phyloP scores from a whole-genome alignment of 2,797 vertebrate genomes.

The Neosilurus mollespiculum region DNA sequence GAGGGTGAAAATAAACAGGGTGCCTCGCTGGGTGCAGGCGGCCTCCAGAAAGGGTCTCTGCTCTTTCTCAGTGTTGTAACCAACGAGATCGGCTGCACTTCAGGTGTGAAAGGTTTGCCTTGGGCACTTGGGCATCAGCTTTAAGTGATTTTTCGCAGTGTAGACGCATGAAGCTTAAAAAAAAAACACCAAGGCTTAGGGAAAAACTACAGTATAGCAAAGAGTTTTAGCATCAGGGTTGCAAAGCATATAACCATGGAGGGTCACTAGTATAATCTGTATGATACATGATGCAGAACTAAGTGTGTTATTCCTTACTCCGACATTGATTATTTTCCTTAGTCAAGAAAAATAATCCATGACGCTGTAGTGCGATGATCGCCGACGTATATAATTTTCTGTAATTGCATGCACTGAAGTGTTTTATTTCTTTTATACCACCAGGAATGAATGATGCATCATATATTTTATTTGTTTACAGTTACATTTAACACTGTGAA shows the following conservation, averaged over 20 bases:
- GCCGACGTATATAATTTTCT: not conserved
- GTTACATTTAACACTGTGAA: no score
- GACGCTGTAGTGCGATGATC: not conserved
- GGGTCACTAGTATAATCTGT: not conserved
- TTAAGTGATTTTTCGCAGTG: slow-evolving; percentile 7
- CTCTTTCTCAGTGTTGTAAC: slow-evolving; percentile 78
- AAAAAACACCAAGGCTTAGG: not conserved
- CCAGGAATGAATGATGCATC: not conserved
- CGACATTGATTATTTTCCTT: not conserved
- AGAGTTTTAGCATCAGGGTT: no score
- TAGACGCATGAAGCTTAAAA: not conserved
- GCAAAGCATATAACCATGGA: not conserved
- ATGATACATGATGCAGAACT: slow-evolving; percentile 1
- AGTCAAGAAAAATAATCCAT: not conserved
- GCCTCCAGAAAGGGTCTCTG: slow-evolving; percentile 83
- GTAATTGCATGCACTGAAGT: not conserved
- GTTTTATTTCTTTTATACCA: not conserved
- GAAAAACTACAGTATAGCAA: not conserved
- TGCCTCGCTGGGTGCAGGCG: slow-evolving; percentile 87
- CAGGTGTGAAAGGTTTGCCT: slow-evolving; percentile 86
- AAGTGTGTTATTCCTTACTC: not conserved
- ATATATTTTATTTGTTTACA: not conserved
- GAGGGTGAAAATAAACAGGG: slow-evolving; percentile 98
- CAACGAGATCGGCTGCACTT: slow-evolving; percentile 65
- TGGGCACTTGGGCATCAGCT: slow-evolving; percentile 66